phyloP scores from a whole-genome alignment of 2,797 vertebrate genomes.

The Protonibea diacanthus region DNA sequence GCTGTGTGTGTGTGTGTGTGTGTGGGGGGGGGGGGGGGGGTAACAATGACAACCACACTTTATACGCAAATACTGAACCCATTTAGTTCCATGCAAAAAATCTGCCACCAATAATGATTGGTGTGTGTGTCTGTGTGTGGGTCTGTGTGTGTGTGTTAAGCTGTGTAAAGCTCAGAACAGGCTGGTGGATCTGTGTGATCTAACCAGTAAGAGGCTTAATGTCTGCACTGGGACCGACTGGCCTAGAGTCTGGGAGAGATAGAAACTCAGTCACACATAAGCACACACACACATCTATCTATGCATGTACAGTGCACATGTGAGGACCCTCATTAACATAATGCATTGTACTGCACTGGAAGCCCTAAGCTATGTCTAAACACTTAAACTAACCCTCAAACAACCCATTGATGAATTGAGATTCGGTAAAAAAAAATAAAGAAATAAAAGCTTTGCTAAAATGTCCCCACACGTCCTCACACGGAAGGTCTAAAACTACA shows the following conservation, averaged over 20 bases:
- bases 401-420: background rate
- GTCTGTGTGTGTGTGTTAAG: slow-evolving; percentile 64
- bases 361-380: background rate
- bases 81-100: slow-evolving; percentile 52
- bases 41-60: slow-evolving; percentile 13
- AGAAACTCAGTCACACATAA: slow-evolving; percentile 29
- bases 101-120: slow-evolving; percentile 47
- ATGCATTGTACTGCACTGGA: background rate
- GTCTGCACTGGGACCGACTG: slow-evolving; percentile 71
- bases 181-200: slow-evolving; percentile 79
- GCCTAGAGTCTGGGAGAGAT: slow-evolving; percentile 57
- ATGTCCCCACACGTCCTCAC: background rate
- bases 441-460: too few relatives aligned
- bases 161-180: slow-evolving; percentile 70
- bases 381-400: background rate
- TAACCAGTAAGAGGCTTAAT: slow-evolving; percentile 83
- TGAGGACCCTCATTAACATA: background rate
- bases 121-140: background rate
- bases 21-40: slow-evolving; percentile 2
- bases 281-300: slow-evolving; percentile 14
- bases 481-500: background rate
- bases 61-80: slow-evolving; percentile 31
- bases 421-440: background rate
- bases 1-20: too few relatives aligned
- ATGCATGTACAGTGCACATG: background rate